Conservation (phyloP, 2,888 invertebrate genomes). For the Ischnus inquisitorius region DNA sequence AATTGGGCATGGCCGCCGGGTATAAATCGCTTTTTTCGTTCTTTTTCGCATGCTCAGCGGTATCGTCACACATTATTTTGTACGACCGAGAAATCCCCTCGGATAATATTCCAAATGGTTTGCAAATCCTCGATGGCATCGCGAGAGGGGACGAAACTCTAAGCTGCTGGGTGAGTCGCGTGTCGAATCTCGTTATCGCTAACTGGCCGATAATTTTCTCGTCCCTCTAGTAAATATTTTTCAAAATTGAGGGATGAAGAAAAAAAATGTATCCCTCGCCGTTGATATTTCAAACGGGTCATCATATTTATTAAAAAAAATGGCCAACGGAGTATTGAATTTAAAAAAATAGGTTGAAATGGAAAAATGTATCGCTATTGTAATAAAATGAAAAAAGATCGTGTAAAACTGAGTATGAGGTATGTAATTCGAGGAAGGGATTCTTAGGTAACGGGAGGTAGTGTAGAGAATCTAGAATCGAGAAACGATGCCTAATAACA, state of each 20-base stretch:
- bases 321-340: neutral
- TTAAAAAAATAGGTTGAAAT: neutral
- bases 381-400: neutral
- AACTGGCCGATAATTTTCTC: conserved; percentile 18
- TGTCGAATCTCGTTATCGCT: conserved; percentile 45
- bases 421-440: conserved; percentile 24
- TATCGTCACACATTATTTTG: conserved; percentile 6
- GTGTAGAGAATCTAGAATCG: conserved; percentile 50
- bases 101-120: conserved; percentile 21
- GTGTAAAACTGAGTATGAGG: conserved; percentile 1
- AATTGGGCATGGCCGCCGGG: conserved; percentile 50
- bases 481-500: conserved; percentile 59
- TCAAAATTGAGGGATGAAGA: neutral
- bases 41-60: neutral
- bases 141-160: neutral
- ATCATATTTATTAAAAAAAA: neutral
- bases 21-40: conserved; percentile 42
- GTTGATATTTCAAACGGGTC: neutral
- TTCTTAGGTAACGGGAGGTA: conserved; percentile 16
- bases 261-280: neutral
- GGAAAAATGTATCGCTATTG: neutral
- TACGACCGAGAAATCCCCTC: conserved; percentile 3
- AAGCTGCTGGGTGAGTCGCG: conserved; percentile 26
- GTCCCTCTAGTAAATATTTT: neutral
- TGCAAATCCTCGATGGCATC: conserved; percentile 3